Conservation (phyloP, 2,888 invertebrate genomes). For the Caenorhabditis sp. region DNA sequence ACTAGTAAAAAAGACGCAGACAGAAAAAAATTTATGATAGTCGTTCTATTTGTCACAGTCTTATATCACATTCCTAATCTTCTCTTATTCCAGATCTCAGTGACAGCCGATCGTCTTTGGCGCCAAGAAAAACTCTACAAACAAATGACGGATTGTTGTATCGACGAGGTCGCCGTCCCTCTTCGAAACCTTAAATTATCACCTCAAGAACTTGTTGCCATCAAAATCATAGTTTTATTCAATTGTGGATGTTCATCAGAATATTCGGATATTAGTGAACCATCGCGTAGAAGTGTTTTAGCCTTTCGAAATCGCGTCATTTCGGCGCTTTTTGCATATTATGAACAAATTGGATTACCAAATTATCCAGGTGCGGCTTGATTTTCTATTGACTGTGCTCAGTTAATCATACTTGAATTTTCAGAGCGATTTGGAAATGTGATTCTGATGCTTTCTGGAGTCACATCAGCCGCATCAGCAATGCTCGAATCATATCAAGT, state of each 20-base stretch:
- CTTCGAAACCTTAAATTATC: constrained; percentile 56
- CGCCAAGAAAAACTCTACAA: constrained; percentile 69
- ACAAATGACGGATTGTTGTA: constrained; percentile 65
- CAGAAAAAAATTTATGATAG: too few relatives aligned
- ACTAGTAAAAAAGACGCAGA: too few relatives aligned
- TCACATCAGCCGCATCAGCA: constrained; percentile 60
- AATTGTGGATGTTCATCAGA: constrained; percentile 58
- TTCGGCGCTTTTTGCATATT: constrained; percentile 60
- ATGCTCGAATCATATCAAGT: constrained; percentile 65
- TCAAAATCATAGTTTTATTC: constrained; percentile 67
- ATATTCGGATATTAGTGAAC: constrained; percentile 52
- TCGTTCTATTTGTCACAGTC: too few relatives aligned
- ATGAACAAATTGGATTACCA: constrained; percentile 44
- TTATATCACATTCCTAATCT: too few relatives aligned
- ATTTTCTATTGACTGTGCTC: background rate
- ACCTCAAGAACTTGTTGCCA: constrained; percentile 63
- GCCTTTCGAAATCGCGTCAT: constrained; percentile 59
- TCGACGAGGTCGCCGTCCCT: constrained; percentile 69
- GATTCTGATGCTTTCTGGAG: constrained; percentile 61
- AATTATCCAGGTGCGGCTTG: constrained; percentile 30
- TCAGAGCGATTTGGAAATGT: constrained; percentile 63
- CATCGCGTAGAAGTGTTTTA: constrained; percentile 42
- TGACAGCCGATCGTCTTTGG: constrained; percentile 67
- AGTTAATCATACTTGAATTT: constrained; percentile 6
- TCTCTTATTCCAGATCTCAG: constrained; percentile 51